Evolutionary conservation across 2,113 vertebrate genomes (phyloP).

Genomic region (Benitochromis conjunctus): DNA sequence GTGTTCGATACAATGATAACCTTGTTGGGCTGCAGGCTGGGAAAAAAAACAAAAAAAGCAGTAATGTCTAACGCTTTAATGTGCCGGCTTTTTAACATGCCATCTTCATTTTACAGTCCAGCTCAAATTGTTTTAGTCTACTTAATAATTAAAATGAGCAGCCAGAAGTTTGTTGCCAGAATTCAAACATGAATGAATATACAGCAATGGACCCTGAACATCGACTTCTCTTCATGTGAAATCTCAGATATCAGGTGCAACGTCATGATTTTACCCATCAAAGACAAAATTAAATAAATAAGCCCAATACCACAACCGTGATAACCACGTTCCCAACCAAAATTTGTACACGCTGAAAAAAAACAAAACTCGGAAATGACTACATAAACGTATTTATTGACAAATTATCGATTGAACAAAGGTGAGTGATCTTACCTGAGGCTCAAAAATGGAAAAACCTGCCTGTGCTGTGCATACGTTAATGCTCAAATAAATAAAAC

Average conservation of each 20-base stretch:
- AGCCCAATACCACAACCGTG: rapidly evolving
- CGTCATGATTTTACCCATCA: background rate
- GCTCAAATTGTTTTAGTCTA: background rate
- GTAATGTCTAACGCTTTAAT: background rate
- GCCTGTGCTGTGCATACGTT: slow-evolving; percentile 16
- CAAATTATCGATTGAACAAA: slow-evolving; percentile 34
- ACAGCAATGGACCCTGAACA: background rate
- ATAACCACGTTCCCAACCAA: rapidly evolving
- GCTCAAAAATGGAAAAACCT: slow-evolving; percentile 8
- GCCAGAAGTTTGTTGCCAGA: background rate
- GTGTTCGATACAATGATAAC: background rate
- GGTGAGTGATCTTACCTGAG: slow-evolving; percentile 56
- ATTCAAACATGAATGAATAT: background rate
- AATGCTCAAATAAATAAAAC: slow-evolving; percentile 59
- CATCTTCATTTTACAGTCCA: background rate
- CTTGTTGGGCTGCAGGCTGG: background rate
- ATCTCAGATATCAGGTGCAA: background rate
- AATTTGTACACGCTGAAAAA: background rate
- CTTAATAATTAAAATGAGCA: background rate
- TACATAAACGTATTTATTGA: background rate
- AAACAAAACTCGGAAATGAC: background rate
- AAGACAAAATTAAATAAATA: background rate
- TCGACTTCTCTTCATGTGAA: background rate
- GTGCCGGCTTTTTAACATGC: background rate
- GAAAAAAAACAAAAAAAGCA: background rate